phyloP scores from a whole-genome alignment of 2,113 vertebrate genomes.

The Perognathus longimembris region DNA sequence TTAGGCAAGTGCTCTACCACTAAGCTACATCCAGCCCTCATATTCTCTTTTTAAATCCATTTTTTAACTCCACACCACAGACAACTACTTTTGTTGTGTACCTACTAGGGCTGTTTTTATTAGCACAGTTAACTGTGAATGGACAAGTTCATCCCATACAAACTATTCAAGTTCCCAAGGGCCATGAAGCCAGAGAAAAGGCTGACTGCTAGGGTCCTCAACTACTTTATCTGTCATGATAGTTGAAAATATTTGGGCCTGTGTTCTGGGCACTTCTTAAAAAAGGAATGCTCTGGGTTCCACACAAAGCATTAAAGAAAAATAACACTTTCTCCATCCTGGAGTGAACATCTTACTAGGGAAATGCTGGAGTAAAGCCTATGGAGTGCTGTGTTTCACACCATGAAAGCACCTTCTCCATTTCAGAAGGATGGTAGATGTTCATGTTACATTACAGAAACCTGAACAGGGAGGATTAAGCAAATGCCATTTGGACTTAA shows the following conservation, averaged over 20 bases:
- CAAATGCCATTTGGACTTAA: neutral
- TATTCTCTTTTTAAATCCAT: constrained; percentile 35
- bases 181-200: neutral
- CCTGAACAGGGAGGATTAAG: neutral
- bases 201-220: neutral
- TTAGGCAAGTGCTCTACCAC: no score
- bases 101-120: neutral
- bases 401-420: neutral
- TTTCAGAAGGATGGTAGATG: neutral
- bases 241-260: neutral
- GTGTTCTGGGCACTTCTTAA: constrained; percentile 3
- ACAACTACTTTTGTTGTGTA: neutral
- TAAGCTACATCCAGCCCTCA: no score
- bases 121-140: neutral
- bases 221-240: constrained; percentile 15
- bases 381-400: neutral
- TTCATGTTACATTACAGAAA: constrained; percentile 12
- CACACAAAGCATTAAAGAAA: neutral
- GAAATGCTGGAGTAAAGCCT: neutral
- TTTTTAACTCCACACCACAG: neutral
- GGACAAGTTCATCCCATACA: neutral
- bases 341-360: neutral
- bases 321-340: neutral
- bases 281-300: neutral
- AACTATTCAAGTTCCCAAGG: neutral